Evolutionary conservation across 2,888 invertebrate genomes (phyloP).

Genomic region (Crossocerus cetratus): DNA sequence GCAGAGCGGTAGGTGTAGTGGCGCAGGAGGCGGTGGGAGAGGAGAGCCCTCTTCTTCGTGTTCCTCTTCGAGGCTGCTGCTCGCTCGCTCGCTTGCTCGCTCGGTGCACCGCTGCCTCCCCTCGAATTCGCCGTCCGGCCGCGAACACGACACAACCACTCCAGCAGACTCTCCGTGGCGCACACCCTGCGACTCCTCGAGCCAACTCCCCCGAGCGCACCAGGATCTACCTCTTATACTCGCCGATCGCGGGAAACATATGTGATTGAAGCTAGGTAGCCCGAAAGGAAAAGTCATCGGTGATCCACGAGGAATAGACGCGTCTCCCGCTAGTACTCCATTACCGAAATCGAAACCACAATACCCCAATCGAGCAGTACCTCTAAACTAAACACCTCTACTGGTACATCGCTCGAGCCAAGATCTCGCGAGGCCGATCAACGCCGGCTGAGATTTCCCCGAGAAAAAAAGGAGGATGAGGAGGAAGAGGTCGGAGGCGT

Average conservation of each 20-base stretch:
- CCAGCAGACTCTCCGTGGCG: not conserved
- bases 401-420: not conserved
- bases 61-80: conserved; percentile 53
- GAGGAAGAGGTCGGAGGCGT: conserved; percentile 9
- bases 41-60: conserved; percentile 51
- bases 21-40: conserved; percentile 37
- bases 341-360: not conserved
- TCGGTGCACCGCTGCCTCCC: conserved; percentile 23
- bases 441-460: conserved; percentile 13
- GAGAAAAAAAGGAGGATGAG: conserved; percentile 12
- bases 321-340: not conserved
- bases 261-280: not conserved
- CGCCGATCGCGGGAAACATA: not conserved
- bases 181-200: not conserved
- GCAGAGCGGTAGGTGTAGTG: conserved; percentile 37
- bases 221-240: not conserved
- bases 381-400: not conserved
- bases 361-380: not conserved
- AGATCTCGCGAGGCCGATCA: conserved; percentile 2
- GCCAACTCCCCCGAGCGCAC: not conserved
- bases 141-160: not conserved
- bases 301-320: not conserved
- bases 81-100: conserved; percentile 10
- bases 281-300: conserved; percentile 3
- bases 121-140: conserved; percentile 26